Evolutionary conservation across 2,797 vertebrate species (phyloP).

Genomic region (Smutsia gigantea): DNA sequence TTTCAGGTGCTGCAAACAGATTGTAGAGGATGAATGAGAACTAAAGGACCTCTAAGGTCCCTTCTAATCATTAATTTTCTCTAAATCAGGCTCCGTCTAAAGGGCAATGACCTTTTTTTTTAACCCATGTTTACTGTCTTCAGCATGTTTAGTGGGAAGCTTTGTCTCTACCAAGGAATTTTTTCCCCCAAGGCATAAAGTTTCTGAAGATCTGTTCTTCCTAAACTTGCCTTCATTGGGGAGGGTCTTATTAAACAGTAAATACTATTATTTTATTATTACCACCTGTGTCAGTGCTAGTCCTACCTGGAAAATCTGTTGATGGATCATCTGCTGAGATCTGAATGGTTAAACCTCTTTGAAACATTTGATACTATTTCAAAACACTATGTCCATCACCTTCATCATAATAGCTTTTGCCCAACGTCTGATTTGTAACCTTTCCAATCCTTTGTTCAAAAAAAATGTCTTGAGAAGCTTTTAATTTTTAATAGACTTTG

Average conservation of each 20-base stretch:
- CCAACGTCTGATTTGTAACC: conserved; percentile 31
- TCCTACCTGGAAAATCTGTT: neutral
- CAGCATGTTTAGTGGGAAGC: neutral
- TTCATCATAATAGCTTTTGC: conserved; percentile 33
- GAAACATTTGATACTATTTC: conserved; percentile 19
- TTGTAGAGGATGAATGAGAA: neutral
- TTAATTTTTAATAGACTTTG: conserved; percentile 74
- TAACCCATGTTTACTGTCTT: neutral
- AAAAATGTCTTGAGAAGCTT: neutral
- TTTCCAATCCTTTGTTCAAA: conserved; percentile 8
- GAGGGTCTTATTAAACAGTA: neutral
- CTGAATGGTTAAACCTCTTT: neutral
- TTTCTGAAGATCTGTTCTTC: neutral
- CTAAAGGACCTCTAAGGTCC: neutral
- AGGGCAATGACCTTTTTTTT: neutral
- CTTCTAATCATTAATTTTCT: neutral
- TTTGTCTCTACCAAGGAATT: neutral
- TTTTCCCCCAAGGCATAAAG: neutral
- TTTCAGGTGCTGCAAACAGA: neutral
- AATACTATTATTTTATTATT: neutral
- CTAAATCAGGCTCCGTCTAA: neutral
- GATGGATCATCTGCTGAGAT: neutral
- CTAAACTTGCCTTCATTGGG: neutral
- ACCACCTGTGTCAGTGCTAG: neutral
- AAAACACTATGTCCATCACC: neutral